Base-by-base conservation (phyloP, 2,888 invertebrate species). In the Imbricaverruca yamaguchii region DNA sequence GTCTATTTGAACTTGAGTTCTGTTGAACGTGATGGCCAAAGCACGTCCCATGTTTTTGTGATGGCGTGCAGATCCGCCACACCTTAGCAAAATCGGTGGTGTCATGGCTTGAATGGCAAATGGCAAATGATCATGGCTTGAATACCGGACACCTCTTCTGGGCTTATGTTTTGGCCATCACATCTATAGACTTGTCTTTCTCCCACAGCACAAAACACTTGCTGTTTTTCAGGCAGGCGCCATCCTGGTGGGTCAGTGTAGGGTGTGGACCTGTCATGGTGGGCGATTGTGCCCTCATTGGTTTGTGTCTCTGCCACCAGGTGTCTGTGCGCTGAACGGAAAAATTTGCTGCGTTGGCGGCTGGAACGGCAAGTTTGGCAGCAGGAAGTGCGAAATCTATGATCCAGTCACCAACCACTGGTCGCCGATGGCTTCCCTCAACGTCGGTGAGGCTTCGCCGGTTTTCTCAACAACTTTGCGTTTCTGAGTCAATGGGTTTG, bases 311-410 rank as follows among this genome's bases (percentile, higher is more conserved):
- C 67, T 81, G 63, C 80, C 84, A 86, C 82, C 86, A 87, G 92
- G 92, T 80, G 91, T 92, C 79, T 91, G 92, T 84, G 89, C 90
- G 84, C 87, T 92, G 84, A 89, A 91, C 82, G 90, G 90, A 55
- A 89, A 90, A 84, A 89, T 94, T 84, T 93, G 92, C 88, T 92
- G 93, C 86, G 90, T 94, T 83, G 94, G 94, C 67, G 95, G 95
- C 56, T 93, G 93, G 92, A 90, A 91, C 84, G 93, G 94, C 81
- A 90, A 90, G 85, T 87, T 88, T 85, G 91, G 92, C 13, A 90
- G 93, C 83, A 91, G 91, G 84, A 91, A 92, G 84, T 94, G 94
- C 87, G 92, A 93, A 87, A 89, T 91, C 65, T 94, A 92, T 87
- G 88, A 91, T 85, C 92, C 93, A 0, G 88, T 86, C 11, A 89